A percentile compares a stretch with the other conserved stretches of the same genome.
phyloP scores from a whole-genome alignment of 1,140 invertebrate genomes.

The Oncopeltus fasciatus region DNA sequence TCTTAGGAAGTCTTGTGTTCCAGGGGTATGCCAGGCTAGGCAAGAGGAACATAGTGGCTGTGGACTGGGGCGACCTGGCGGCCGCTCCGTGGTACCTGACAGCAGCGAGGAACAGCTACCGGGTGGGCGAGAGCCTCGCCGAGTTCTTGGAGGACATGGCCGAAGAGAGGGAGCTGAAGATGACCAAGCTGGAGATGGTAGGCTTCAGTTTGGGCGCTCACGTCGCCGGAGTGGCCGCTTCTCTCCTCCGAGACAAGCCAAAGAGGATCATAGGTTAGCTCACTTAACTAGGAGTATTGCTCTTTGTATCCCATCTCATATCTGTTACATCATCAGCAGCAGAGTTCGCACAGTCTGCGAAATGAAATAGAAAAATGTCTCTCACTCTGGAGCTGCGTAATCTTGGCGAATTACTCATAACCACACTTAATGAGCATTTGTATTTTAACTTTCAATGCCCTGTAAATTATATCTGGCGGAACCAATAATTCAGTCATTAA shows the following conservation, averaged over 20 bases:
- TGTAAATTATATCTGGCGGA: no score
- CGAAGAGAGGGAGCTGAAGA: constrained; percentile 12
- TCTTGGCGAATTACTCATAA: no score
- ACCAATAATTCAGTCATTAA: no score
- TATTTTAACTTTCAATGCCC: no score
- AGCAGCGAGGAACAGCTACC: constrained; percentile 24
- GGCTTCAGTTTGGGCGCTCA: constrained; percentile 29
- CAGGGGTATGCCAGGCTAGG: constrained; percentile 34
- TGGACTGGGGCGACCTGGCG: constrained; percentile 47
- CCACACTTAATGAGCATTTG: no score
- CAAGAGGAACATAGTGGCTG: constrained; percentile 44
- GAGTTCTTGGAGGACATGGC: constrained; percentile 24
- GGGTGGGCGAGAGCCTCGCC: constrained; percentile 12
- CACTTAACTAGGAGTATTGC: no score
- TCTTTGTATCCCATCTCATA: no score
- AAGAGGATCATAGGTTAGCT: constrained; percentile 25
- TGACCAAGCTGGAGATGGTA: constrained; percentile 24
- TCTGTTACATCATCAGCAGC: no score
- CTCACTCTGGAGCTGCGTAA: no score
- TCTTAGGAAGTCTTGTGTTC: no score
- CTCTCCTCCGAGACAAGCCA: constrained; percentile 25
- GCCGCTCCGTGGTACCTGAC: constrained; percentile 25
- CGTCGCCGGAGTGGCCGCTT: constrained; percentile 27
- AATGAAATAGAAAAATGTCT: no score
- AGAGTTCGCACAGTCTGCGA: no score